phyloP scores from a whole-genome alignment of 2,888 invertebrate genomes.

The Stenodema calcarata region DNA sequence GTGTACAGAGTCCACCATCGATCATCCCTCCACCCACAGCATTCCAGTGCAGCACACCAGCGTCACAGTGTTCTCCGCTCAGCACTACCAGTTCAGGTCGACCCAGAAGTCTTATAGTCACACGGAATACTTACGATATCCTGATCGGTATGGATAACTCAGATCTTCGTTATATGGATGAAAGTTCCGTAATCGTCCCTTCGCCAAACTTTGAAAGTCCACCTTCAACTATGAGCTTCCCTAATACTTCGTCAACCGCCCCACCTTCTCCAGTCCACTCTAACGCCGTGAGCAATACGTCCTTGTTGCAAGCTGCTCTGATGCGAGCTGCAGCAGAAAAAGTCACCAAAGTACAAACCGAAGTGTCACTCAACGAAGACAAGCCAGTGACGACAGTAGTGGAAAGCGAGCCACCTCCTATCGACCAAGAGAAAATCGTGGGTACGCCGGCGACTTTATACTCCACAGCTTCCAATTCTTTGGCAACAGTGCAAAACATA shows the following conservation, averaged over 20 bases:
- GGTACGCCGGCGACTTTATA: constrained; percentile 55
- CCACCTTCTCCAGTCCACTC: constrained; percentile 68
- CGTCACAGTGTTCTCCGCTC: constrained; percentile 68
- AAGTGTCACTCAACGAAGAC: constrained; percentile 62
- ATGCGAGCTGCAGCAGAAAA: constrained; percentile 72
- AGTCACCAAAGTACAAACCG: constrained; percentile 73
- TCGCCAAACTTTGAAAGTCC: constrained; percentile 82
- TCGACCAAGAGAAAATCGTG: constrained; percentile 49
- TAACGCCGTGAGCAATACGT: constrained; percentile 62
- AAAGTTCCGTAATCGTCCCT: constrained; percentile 82
- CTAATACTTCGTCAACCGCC: constrained; percentile 62
- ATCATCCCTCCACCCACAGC: constrained; percentile 78
- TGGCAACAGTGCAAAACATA: constrained; percentile 55
- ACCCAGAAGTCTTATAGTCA: constrained; percentile 66
- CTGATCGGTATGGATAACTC: constrained; percentile 81
- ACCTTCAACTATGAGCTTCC: constrained; percentile 70
- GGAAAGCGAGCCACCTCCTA: constrained; percentile 10
- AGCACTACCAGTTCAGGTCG: constrained; percentile 61
- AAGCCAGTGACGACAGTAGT: constrained; percentile 55
- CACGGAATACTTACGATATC: constrained; percentile 71
- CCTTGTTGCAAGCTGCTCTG: constrained; percentile 75
- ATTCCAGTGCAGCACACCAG: constrained; percentile 73
- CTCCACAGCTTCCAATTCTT: constrained; percentile 56
- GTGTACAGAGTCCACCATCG: constrained; percentile 63
- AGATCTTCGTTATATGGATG: constrained; percentile 90